These are phyloP conservation scores for Tipula vernalis DNA, from an alignment of 2,888 invertebrate genomes.

Conservation along the genomic window DNA sequence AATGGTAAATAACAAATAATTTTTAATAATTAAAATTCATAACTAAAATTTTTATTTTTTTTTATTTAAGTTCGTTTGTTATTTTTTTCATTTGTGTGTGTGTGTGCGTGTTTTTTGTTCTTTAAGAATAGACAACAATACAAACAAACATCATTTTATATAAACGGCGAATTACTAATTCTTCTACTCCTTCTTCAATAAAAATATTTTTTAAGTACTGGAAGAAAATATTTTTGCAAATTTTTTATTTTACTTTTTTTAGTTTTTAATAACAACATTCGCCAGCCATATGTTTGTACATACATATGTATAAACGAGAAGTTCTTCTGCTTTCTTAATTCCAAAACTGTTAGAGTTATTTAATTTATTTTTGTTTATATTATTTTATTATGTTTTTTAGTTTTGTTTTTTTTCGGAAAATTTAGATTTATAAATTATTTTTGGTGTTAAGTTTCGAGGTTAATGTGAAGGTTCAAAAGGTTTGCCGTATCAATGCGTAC, in stretches of 20 bases:
- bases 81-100: not conserved
- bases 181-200: not conserved
- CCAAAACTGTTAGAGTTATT: not conserved
- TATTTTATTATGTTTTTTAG: not conserved
- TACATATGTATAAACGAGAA: not conserved
- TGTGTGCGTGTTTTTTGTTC: not conserved
- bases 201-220: not conserved
- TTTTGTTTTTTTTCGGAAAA: not conserved
- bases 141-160: not conserved
- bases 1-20: not conserved
- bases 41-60: not conserved
- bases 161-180: not conserved
- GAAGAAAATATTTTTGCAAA: not conserved
- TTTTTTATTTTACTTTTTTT: not conserved
- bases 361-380: not conserved
- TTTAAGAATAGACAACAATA: constrained; percentile 4
- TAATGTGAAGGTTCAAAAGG: not conserved
- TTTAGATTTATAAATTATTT: not conserved
- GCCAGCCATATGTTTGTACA: not conserved
- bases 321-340: not conserved
- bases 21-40: not conserved
- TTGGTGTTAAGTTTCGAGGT: not conserved
- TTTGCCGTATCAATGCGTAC: not conserved
- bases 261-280: not conserved
- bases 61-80: no score